Base-by-base conservation (phyloP, 2,797 vertebrate genomes). In the Leucoraja ocellata region DNA sequence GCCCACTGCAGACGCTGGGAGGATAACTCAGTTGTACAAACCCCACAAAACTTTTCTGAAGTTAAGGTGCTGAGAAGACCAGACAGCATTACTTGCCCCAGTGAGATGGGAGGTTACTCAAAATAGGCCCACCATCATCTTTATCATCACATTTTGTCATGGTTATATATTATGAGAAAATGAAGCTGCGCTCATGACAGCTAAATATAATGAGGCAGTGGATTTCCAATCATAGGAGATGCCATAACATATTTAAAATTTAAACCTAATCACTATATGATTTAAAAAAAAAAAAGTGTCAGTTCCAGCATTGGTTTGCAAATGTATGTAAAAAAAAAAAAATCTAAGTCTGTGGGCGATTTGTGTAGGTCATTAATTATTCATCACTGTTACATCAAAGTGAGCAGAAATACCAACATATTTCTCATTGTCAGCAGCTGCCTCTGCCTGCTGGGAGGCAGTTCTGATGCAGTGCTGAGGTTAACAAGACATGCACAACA, bases 361-460 rank as follows among this genome's bases (percentile, higher is more conserved):
- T 73, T 73, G 76, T 46, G 23, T 46, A 28, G 71, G 90, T 11
- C 71, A 54, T 92, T 21, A 92, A 92, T 92, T 92, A 92, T 92
- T 92, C 90, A 76, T 92, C 90, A 92, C 68, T 58, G 11, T 46
- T 73, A 46, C 21, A 76, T 92, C 90, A 92, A 92, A 74, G 90
- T 92, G 90, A 54, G 39, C 25, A 46, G 71, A 92, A 76, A 92
- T 92, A 46, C 71, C 90, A 92, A 54, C 90, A 74, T 76, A 92
- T 76, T 54, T 92, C 39, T 61, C 39, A 1, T 54, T 54, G 90
- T 54, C 71, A 92, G 90, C 11, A 76, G 36, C 71, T 92, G 36
- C 71, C 39, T 28, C 86, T 39, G 23, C 68, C 90, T 73, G 36
- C 36, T 74, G 71, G 36, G 46, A 92, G 54, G 4, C 39, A 92